phyloP scores from a whole-genome alignment of 1,140 invertebrate genomes.

The Prorops nasuta region DNA sequence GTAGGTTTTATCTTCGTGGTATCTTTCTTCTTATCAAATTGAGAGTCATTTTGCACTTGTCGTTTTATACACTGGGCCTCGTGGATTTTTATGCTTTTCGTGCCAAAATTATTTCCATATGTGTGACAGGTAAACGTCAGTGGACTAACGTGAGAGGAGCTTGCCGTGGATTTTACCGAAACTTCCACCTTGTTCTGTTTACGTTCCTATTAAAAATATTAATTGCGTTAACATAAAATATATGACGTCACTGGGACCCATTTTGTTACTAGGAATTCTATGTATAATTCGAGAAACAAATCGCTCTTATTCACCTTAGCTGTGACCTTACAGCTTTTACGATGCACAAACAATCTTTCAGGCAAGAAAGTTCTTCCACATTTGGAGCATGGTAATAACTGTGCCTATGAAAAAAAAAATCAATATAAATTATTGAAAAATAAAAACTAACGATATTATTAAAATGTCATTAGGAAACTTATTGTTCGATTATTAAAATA shows the following conservation, averaged over 20 bases:
- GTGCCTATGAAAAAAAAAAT: slow-evolving; percentile 48
- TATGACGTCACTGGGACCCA: too few species aligned
- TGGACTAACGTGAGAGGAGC: slow-evolving; percentile 6
- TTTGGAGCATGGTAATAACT: slow-evolving; percentile 64
- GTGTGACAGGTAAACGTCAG: slow-evolving; percentile 64
- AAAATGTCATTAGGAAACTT: too few species aligned
- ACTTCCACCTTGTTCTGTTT: slow-evolving; percentile 7
- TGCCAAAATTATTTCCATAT: slow-evolving; percentile 72
- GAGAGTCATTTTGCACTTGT: slow-evolving; percentile 43
- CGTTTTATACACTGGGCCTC: slow-evolving; percentile 78
- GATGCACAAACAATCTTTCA: slow-evolving; percentile 67
- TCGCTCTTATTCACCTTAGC: slow-evolving; percentile 53
- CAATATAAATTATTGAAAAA: slow-evolving; percentile 6
- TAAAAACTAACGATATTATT: neutral
- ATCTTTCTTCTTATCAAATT: slow-evolving; percentile 2
- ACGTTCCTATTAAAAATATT: neutral
- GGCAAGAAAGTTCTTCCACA: slow-evolving; percentile 71
- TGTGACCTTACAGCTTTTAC: slow-evolving; percentile 60
- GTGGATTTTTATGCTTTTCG: slow-evolving; percentile 71
- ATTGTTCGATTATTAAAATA: too few species aligned
- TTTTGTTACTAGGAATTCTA: too few species aligned
- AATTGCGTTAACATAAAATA: too few species aligned
- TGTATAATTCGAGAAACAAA: too few species aligned
- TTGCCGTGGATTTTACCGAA: slow-evolving; percentile 5
- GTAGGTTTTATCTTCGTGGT: neutral